Evolutionary conservation across 2,797 vertebrate species (phyloP).

Genomic region (Masticophis lateralis): DNA sequence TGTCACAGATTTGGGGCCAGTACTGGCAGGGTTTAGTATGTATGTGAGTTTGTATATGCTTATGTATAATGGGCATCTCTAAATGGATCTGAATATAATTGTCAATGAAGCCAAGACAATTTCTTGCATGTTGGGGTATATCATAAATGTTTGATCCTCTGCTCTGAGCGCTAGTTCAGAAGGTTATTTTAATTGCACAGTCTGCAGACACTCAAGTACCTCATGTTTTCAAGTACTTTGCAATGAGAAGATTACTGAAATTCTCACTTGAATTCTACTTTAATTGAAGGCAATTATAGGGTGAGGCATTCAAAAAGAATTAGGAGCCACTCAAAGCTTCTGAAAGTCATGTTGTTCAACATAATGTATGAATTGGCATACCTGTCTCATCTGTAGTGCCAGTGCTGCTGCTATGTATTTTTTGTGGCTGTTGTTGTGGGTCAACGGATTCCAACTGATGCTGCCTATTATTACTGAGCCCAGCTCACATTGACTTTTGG

Average conservation of each 20-base stretch:
- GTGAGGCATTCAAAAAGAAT: not conserved
- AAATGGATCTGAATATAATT: not conserved
- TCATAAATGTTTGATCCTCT: not conserved
- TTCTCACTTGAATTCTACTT: not conserved
- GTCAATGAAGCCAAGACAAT: not conserved
- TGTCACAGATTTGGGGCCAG: not conserved
- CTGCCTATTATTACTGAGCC: not conserved
- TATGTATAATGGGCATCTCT: not conserved
- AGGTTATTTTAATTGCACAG: not conserved
- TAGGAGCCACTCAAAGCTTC: not conserved
- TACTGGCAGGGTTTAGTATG: not conserved
- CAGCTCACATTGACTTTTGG: not conserved
- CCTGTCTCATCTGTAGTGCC: not conserved
- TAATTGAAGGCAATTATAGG: constrained; percentile 18
- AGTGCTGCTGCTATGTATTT: not conserved
- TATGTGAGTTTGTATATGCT: not conserved
- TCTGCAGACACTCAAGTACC: not conserved
- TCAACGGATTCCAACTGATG: not conserved
- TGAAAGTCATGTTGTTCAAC: not conserved
- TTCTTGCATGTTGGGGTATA: not conserved
- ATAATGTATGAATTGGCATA: constrained; percentile 4
- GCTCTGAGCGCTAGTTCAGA: not conserved
- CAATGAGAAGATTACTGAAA: not conserved
- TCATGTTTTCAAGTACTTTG: not conserved
- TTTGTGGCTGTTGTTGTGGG: not conserved